These are phyloP conservation scores for Grus americana DNA, from an alignment of 2,113 vertebrate species.

Conservation along the genomic window DNA sequence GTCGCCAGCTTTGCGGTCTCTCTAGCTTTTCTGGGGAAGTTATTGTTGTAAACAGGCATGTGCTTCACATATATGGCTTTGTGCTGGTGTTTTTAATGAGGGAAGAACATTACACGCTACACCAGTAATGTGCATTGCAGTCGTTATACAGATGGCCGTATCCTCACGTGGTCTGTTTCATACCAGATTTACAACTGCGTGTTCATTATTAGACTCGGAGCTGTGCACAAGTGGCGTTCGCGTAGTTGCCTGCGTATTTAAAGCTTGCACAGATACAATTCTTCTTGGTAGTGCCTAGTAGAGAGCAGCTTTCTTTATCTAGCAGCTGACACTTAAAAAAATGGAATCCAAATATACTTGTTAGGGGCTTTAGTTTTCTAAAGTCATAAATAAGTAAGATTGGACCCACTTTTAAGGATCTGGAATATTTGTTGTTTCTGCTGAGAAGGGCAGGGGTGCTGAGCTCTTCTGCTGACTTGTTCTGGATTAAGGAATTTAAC, in stretches of 20 bases:
- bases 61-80: background rate
- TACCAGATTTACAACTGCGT: background rate
- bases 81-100: constrained; percentile 17
- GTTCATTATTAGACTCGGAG: background rate
- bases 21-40: background rate
- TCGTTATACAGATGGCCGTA: background rate
- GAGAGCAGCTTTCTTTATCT: background rate
- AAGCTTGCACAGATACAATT: background rate
- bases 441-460: background rate
- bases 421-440: background rate
- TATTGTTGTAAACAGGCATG: constrained; percentile 24
- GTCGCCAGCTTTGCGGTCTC: background rate
- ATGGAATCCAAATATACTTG: background rate
- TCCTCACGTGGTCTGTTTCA: background rate
- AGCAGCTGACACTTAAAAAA: background rate
- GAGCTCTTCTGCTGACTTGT: background rate
- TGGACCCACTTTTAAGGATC: background rate
- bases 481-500: background rate
- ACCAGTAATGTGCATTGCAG: background rate
- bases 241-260: background rate
- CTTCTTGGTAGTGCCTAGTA: background rate
- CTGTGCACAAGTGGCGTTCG: rapidly evolving
- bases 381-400: background rate
- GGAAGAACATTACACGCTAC: background rate
- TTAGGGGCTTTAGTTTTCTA: background rate